phyloP scores from a whole-genome alignment of 1,140 invertebrate genomes.

The Drosophila pectinifera region DNA sequence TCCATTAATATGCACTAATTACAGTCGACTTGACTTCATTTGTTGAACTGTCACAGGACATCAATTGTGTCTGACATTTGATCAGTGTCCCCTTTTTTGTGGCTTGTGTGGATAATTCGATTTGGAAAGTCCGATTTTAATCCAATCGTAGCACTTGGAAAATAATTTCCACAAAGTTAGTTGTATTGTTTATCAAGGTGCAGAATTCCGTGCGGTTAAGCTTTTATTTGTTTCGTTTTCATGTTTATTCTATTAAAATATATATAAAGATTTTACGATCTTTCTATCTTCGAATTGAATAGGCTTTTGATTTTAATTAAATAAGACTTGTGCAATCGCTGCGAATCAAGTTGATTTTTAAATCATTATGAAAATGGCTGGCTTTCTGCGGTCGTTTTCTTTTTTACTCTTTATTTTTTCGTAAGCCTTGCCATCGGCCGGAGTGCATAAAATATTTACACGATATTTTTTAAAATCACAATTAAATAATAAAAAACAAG shows the following conservation, averaged over 20 bases:
- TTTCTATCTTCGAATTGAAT: too few species aligned
- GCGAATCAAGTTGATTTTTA: slow-evolving; percentile 6
- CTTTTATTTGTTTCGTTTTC: background rate
- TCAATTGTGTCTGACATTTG: slow-evolving; percentile 46
- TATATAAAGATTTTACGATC: too few species aligned
- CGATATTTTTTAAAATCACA: slow-evolving; percentile 64
- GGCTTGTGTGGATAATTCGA: slow-evolving; percentile 6
- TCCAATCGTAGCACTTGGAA: background rate
- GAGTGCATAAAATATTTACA: slow-evolving; percentile 73
- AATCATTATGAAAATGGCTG: slow-evolving; percentile 13
- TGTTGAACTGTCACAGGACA: slow-evolving; percentile 29
- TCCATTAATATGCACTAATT: slow-evolving; percentile 77
- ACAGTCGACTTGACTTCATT: slow-evolving; percentile 56
- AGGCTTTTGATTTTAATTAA: too few species aligned
- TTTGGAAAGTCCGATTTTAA: slow-evolving; percentile 1
- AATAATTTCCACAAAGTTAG: background rate
- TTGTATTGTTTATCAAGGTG: too few species aligned
- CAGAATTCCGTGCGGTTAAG: too few species aligned
- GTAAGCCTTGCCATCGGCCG: slow-evolving; percentile 7
- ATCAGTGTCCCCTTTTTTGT: slow-evolving; percentile 6
- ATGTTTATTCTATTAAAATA: too few species aligned
- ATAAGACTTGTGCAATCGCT: background rate
- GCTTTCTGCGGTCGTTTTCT: background rate
- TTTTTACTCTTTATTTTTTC: background rate
- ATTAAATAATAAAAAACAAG: slow-evolving; percentile 71